A percentile compares a stretch with the other conserved stretches of the same genome.
These are phyloP conservation scores for Myotis pilosus DNA, from an alignment of 2,797 vertebrate species.

Conservation along the genomic window DNA sequence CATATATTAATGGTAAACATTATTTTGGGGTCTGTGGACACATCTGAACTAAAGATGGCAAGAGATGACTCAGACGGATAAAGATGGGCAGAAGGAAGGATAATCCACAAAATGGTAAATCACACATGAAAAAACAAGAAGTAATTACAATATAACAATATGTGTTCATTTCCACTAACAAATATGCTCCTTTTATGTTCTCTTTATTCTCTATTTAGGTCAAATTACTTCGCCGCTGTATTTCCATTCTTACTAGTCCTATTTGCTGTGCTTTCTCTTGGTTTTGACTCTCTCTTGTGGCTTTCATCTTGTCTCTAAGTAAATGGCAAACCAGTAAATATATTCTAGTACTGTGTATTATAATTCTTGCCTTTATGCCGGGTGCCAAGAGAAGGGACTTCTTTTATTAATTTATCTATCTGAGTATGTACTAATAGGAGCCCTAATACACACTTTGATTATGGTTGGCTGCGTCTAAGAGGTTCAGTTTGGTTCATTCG, in stretches of 20 bases:
- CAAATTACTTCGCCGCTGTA: constrained; percentile 51
- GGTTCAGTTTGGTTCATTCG: constrained; percentile 19
- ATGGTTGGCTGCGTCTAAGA: background rate
- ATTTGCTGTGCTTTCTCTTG: constrained; percentile 12
- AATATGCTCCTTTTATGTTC: background rate
- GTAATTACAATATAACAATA: background rate
- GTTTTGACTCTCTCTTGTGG: constrained; percentile 3
- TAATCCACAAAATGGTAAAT: constrained; percentile 27
- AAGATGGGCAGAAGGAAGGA: background rate
- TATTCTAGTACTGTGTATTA: background rate
- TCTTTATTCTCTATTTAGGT: constrained; percentile 42
- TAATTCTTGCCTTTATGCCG: constrained; percentile 25
- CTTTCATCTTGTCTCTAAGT: constrained; percentile 36
- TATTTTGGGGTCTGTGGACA: constrained; percentile 8
- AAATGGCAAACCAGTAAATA: background rate
- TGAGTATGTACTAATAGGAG: background rate
- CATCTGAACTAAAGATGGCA: background rate
- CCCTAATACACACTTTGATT: background rate
- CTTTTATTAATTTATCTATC: constrained; percentile 51
- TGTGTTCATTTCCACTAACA: constrained; percentile 35
- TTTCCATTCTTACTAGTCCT: background rate
- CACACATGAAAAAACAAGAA: constrained; percentile 16
- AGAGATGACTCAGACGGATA: background rate
- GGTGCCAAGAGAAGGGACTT: background rate
- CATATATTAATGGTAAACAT: background rate